phyloP scores from a whole-genome alignment of 2,797 vertebrate genomes.

The Allobates femoralis region DNA sequence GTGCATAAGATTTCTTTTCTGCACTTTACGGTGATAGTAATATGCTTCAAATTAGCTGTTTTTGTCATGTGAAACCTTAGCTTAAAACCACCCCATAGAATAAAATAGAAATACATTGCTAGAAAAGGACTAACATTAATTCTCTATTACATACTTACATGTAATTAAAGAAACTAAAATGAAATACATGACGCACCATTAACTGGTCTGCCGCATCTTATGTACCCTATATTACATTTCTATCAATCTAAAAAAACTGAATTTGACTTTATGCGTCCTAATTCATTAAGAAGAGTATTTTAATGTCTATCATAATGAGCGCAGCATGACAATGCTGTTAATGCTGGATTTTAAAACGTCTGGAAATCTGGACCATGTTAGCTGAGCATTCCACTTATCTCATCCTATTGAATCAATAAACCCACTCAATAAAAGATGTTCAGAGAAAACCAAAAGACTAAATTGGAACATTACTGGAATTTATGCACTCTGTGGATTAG shows the following conservation, averaged over 20 bases:
- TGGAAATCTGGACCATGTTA: constrained; percentile 57
- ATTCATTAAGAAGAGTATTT: constrained; percentile 19
- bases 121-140: neutral
- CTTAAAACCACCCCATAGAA: too few relatives aligned
- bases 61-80: too few relatives aligned
- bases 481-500: constrained; percentile 35
- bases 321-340: constrained; percentile 27
- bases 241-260: neutral
- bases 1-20: too few relatives aligned
- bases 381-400: constrained; percentile 49
- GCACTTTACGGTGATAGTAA: too few relatives aligned
- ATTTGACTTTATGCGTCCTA: constrained; percentile 34
- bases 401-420: constrained; percentile 58
- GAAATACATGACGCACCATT: neutral
- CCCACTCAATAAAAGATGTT: constrained; percentile 36
- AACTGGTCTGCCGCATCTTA: neutral
- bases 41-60: too few relatives aligned
- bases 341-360: neutral
- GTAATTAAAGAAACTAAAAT: neutral
- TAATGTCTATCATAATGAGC: constrained; percentile 5
- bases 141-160: neutral
- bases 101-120: too few relatives aligned
- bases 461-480: constrained; percentile 45
- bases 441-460: constrained; percentile 37
- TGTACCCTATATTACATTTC: neutral